Percentiles rank a stretch among this genome's conserved stretches.
Conservation (phyloP, 1,140 invertebrate genomes). For the Protaetia brevitarsis region DNA sequence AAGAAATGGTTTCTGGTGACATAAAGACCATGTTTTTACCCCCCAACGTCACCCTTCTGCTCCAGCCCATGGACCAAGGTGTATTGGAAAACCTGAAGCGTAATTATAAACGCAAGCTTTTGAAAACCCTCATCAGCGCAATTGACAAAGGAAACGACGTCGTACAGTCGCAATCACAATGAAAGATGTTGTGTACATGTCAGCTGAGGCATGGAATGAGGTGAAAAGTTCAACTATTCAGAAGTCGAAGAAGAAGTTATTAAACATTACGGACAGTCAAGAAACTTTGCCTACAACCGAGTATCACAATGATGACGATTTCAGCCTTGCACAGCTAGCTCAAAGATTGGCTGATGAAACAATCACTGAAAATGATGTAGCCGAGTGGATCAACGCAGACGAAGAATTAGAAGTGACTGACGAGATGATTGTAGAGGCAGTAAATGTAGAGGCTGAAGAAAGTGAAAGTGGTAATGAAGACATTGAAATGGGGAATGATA, state of each 20-base stretch:
- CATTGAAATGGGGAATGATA: background rate
- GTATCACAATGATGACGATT: background rate
- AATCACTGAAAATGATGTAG: background rate
- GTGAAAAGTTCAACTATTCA: background rate
- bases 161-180: background rate
- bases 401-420: background rate
- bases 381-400: background rate
- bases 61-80: constrained; percentile 47
- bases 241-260: constrained; percentile 1
- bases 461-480: background rate
- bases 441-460: background rate
- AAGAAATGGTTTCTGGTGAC: constrained; percentile 26
- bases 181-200: constrained; percentile 16
- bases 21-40: constrained; percentile 46
- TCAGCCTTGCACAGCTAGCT: constrained; percentile 16
- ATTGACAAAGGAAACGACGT: background rate
- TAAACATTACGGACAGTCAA: constrained; percentile 7
- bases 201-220: background rate
- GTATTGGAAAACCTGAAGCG: constrained; percentile 42
- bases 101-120: constrained; percentile 32
- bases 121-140: constrained; percentile 9
- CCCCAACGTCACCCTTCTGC: constrained; percentile 43
- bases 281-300: background rate
- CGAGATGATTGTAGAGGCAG: background rate
- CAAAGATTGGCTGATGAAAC: background rate